Percentiles rank a stretch among this genome's conserved stretches.
Conservation (phyloP, 2,888 invertebrate genomes). For the Microctonus aethiopoides region DNA sequence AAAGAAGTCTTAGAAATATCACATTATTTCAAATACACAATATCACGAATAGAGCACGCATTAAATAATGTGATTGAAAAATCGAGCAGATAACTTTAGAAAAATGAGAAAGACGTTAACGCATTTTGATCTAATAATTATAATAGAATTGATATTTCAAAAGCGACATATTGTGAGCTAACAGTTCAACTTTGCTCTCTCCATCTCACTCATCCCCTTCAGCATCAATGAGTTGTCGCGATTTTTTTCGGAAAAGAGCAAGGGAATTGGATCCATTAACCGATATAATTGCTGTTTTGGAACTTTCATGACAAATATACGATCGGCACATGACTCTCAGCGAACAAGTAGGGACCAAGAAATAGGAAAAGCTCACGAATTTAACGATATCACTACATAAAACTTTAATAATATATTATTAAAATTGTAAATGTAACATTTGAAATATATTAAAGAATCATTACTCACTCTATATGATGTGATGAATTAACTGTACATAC, state of each 20-base stretch:
- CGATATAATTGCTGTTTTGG: conserved; percentile 57
- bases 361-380: background rate
- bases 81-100: too few relatives aligned
- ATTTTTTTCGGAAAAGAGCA: conserved; percentile 45
- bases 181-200: conserved; percentile 25
- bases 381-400: background rate
- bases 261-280: conserved; percentile 54
- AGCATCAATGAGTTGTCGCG: conserved; percentile 40
- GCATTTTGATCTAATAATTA: too few relatives aligned
- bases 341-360: background rate
- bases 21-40: background rate
- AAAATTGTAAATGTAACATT: background rate
- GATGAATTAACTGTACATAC: background rate
- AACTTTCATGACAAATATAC: conserved; percentile 59
- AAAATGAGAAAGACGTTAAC: background rate
- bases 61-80: background rate
- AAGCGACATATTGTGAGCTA: conserved; percentile 1
- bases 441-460: background rate
- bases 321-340: conserved; percentile 49
- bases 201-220: conserved; percentile 4
- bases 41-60: too few relatives aligned
- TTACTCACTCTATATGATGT: background rate
- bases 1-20: background rate
- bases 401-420: background rate
- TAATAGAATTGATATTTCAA: background rate